Percentiles rank a stretch among this genome's conserved stretches.
Evolutionary conservation across 2,797 vertebrate genomes (phyloP).

Genomic region (Peromyscus attwateri): DNA sequence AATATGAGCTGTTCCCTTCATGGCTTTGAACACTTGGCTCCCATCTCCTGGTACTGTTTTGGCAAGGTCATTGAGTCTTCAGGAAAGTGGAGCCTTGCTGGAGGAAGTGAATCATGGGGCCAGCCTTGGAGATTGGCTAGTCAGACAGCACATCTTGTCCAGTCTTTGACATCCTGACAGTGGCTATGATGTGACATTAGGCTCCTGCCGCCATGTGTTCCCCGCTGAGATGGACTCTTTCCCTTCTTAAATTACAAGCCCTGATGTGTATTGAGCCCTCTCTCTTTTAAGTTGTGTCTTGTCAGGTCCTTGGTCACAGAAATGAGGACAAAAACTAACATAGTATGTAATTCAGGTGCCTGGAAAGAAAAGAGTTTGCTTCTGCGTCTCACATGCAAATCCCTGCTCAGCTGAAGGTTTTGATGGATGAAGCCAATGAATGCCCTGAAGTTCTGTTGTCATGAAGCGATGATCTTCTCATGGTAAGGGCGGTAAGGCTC

Average conservation of each 20-base stretch:
- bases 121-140: background rate
- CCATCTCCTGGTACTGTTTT: background rate
- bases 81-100: too few relatives aligned
- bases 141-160: too few relatives aligned
- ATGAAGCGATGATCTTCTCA: slow-evolving; percentile 75
- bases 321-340: background rate
- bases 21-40: background rate
- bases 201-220: background rate
- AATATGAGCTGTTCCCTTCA: background rate
- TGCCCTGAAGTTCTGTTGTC: slow-evolving; percentile 70
- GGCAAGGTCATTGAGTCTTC: background rate
- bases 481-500: slow-evolving; percentile 56
- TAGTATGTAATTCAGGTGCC: background rate
- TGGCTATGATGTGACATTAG: background rate
- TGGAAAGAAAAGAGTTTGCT: slow-evolving; percentile 54
- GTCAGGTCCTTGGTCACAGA: background rate
- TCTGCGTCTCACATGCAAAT: slow-evolving; percentile 49
- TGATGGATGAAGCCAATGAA: slow-evolving; percentile 75
- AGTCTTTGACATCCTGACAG: background rate
- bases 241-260: background rate
- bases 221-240: background rate
- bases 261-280: background rate
- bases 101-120: background rate
- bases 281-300: background rate
- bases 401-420: slow-evolving; percentile 50